These are phyloP conservation scores for Cotesia chilonis DNA, from an alignment of 1,140 invertebrate species.

Conservation along the genomic window DNA sequence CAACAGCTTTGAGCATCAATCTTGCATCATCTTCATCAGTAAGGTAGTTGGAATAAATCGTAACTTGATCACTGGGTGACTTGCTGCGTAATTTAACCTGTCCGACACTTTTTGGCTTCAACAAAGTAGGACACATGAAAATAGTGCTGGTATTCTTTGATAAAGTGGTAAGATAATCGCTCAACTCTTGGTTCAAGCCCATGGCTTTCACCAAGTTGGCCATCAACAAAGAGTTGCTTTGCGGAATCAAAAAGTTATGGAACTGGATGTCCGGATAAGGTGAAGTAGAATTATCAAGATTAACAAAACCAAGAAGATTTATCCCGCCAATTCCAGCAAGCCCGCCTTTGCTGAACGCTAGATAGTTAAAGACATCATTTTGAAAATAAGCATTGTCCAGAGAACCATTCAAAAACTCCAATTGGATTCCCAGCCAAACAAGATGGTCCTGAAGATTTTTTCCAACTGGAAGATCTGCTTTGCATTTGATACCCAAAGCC, in stretches of 20 bases:
- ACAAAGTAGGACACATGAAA: slow-evolving; percentile 65
- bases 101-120: slow-evolving; percentile 77
- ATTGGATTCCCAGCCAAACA: too few species aligned
- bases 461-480: slow-evolving; percentile 80
- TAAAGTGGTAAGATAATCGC: slow-evolving; percentile 63
- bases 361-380: slow-evolving; percentile 39
- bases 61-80: slow-evolving; percentile 78
- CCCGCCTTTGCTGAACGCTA: slow-evolving; percentile 53
- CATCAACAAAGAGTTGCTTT: not conserved
- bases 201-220: slow-evolving; percentile 66
- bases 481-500: slow-evolving; percentile 77
- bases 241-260: not conserved
- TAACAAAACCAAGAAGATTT: not conserved
- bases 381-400: slow-evolving; percentile 63
- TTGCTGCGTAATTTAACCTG: slow-evolving; percentile 72
- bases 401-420: slow-evolving; percentile 47
- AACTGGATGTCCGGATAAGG: not conserved
- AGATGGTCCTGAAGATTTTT: slow-evolving; percentile 87
- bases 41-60: slow-evolving; percentile 87
- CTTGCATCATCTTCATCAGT: slow-evolving; percentile 72
- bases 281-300: not conserved
- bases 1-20: slow-evolving; percentile 72
- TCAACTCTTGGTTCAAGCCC: slow-evolving; percentile 69
- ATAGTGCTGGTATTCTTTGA: slow-evolving; percentile 68
- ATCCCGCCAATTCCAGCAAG: not conserved